These are phyloP conservation scores for Numenius arquata DNA, from an alignment of 2,113 vertebrate genomes.

Conservation along the genomic window DNA sequence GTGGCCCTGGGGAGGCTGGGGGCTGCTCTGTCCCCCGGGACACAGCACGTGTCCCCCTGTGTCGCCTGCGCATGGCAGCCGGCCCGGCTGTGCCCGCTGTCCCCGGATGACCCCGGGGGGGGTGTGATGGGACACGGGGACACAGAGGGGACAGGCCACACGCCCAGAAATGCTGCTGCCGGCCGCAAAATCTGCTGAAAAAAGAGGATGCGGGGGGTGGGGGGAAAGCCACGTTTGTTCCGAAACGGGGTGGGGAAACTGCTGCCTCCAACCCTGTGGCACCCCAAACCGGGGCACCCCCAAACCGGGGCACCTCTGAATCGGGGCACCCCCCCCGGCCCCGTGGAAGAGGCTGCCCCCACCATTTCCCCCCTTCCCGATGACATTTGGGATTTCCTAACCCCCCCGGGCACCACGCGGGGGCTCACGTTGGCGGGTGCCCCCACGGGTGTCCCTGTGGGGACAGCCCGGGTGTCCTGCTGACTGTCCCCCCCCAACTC, in stretches of 20 bases:
- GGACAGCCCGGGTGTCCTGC: rapidly evolving
- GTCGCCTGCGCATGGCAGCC: neutral
- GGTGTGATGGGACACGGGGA: neutral
- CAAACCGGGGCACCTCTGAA: too few species aligned
- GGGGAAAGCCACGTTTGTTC: neutral
- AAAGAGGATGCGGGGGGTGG: too few species aligned
- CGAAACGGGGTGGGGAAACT: rapidly evolving
- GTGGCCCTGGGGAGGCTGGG: neutral
- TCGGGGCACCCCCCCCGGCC: neutral
- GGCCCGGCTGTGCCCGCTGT: neutral
- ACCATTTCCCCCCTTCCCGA: rapidly evolving
- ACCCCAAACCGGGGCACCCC: neutral
- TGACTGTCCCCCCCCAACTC: neutral
- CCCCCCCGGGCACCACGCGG: rapidly evolving
- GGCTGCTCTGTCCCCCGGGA: neutral
- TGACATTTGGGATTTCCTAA: neutral
- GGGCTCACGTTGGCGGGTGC: rapidly evolving
- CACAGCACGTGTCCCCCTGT: rapidly evolving
- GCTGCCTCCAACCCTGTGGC: neutral
- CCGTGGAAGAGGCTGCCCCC: rapidly evolving
- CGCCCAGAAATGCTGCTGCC: neutral
- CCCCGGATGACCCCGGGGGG: rapidly evolving
- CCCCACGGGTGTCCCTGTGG: neutral
- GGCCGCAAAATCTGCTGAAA: neutral
- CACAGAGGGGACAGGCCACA: neutral